A percentile compares a stretch with the other conserved stretches of the same genome.
Evolutionary conservation across 2,888 invertebrate genomes (phyloP).

Genomic region (Lysandra bellargus): DNA sequence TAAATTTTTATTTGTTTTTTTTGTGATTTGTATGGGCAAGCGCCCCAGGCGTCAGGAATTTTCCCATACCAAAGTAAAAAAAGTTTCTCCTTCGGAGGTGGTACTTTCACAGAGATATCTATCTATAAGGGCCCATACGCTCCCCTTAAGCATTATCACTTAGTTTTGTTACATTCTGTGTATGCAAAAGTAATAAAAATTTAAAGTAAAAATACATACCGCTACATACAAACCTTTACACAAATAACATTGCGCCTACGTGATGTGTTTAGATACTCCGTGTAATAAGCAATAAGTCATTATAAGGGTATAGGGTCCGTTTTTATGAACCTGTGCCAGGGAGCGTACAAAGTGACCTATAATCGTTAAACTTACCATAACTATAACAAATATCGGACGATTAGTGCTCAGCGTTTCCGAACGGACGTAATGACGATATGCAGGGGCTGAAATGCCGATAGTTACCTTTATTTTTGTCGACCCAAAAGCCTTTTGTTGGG

Average conservation of each 20-base stretch:
- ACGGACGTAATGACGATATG: not conserved
- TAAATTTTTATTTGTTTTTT: too few species aligned
- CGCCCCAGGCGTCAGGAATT: too few species aligned
- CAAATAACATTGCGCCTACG: conserved; percentile 29
- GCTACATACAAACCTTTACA: not conserved
- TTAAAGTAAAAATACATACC: not conserved
- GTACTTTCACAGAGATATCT: too few species aligned
- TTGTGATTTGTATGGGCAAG: too few species aligned
- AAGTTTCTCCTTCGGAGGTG: too few species aligned
- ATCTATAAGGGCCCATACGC: too few species aligned
- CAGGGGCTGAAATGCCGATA: too few species aligned
- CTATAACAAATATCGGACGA: conserved; percentile 9
- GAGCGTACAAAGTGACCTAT: conserved; percentile 17
- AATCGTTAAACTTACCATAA: conserved; percentile 10
- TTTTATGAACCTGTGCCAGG: conserved; percentile 11
- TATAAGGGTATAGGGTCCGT: conserved; percentile 32
- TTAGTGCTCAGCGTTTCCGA: not conserved
- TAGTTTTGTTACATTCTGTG: too few species aligned
- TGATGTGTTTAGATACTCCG: conserved; percentile 33
- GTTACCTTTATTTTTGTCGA: not conserved
- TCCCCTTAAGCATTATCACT: too few species aligned
- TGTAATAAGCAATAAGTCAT: conserved; percentile 39
- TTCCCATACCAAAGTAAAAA: too few species aligned
- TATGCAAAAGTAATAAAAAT: not conserved
- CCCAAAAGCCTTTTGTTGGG: not conserved